A percentile compares a stretch with the other conserved stretches of the same genome.
Conservation (phyloP, 1,140 invertebrate species). For the Trichonephila clavata region DNA sequence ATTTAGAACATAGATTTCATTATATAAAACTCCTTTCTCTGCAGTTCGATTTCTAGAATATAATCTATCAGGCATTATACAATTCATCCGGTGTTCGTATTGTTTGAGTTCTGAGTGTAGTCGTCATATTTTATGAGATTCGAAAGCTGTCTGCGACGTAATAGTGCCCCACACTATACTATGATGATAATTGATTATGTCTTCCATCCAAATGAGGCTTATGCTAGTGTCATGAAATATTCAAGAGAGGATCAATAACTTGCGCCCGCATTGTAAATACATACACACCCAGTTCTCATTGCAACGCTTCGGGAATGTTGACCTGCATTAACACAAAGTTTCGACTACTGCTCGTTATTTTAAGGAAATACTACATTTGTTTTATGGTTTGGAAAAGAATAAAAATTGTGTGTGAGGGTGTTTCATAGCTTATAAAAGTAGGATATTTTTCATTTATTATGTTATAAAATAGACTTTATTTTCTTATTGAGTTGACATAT, state of each 20-base stretch:
- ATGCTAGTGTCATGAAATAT: constrained; percentile 14
- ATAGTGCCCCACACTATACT: neutral
- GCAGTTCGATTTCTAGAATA: neutral
- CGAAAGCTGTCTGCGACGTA: neutral
- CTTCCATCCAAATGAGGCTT: neutral
- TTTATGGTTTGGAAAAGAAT: too few relatives aligned
- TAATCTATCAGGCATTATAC: neutral
- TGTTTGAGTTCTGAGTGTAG: constrained; percentile 3
- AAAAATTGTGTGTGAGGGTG: too few relatives aligned
- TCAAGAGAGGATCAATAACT: constrained; percentile 13
- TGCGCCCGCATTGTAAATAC: constrained; percentile 25
- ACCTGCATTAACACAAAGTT: too few relatives aligned
- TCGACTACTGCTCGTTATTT: too few relatives aligned
- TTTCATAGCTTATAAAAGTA: too few relatives aligned
- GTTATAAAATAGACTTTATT: too few relatives aligned
- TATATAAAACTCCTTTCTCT: neutral
- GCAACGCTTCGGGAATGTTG: constrained; percentile 2
- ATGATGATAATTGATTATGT: constrained; percentile 27
- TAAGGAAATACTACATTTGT: too few relatives aligned
- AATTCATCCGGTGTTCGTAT: neutral
- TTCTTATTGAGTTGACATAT: too few relatives aligned
- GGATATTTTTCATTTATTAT: too few relatives aligned
- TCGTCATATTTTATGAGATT: constrained; percentile 5
- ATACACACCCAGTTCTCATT: neutral
- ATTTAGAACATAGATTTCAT: too few relatives aligned